Base-by-base conservation (phyloP, 2,797 vertebrate genomes). In the Sebastes jordani region DNA sequence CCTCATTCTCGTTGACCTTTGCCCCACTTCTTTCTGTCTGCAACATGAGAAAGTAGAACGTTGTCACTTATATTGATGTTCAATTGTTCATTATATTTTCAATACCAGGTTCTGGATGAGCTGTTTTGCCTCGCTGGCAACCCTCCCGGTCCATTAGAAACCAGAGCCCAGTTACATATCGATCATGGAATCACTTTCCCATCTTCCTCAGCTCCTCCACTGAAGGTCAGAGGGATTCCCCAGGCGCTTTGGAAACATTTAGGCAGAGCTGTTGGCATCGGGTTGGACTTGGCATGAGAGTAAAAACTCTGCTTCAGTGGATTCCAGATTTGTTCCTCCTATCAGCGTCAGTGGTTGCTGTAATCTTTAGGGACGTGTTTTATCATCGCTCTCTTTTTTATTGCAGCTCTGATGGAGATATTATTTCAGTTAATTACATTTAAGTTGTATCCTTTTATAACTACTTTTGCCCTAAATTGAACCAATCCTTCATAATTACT, bases 141-240 rank as follows among this genome's bases (percentile, higher is more conserved):
- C 38, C n/a, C 60, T 10, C 55, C 61, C 70, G 4, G 62, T 84
- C 71, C 72, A 52, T 84, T 81, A 79, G 71, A 77, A 81, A 71
- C 58, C 7, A 13, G 63, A 66, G 63, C 78, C 18, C 59, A 3
- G 11, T 2, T 54, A 42, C 30, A 6, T 55, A 82, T 78, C 34
- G 86, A 86, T 86, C 54, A 30, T 14, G 20, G 22, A 54, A 34
- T 78, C 49, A 22, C 67, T 70, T 67, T 60, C 60, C 58, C 56
- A 3, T 76, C 75, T 36, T 30, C 76, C 71, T 55, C 71, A 4
- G 27, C 70, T 64, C 30, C 65, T 58, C 54, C 20, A 4, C 62
- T 16, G 18, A 73, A 85, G 76, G 86, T 83, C 85, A 69, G 25
- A 29, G 7, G 34, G 67, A 71, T 76, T 83, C 61, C 66, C 64